phyloP scores from a whole-genome alignment of 2,113 vertebrate species.

The Saimiri boliviensis region DNA sequence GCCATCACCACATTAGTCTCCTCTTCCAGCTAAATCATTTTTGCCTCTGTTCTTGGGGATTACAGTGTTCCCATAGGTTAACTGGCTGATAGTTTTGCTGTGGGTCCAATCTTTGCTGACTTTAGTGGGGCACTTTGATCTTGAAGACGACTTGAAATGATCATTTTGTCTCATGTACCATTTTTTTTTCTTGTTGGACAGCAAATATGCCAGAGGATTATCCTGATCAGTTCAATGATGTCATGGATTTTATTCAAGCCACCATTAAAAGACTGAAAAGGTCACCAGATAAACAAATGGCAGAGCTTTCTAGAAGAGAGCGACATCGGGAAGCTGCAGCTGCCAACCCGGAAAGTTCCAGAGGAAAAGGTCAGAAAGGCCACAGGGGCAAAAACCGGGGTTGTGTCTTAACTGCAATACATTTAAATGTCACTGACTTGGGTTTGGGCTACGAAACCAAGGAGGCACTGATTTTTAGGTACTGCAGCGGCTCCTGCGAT shows the following conservation, averaged over 20 bases:
- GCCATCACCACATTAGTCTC: neutral
- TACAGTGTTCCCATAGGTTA: neutral
- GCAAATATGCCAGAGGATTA: constrained; percentile 91
- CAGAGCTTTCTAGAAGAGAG: constrained; percentile 84
- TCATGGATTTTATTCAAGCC: constrained; percentile 97
- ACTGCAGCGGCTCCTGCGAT: constrained; percentile 96
- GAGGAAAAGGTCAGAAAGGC: constrained; percentile 83
- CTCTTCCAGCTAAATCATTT: neutral
- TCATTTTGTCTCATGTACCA: constrained; percentile 20
- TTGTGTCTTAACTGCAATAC: constrained; percentile 95
- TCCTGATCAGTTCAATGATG: constrained; percentile 94
- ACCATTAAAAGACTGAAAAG: constrained; percentile 94
- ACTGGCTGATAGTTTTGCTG: neutral
- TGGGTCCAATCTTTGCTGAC: neutral
- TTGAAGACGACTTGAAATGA: neutral
- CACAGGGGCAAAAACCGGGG: constrained; percentile 88
- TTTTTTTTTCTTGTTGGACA: constrained; percentile 83
- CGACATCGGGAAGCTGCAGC: constrained; percentile 87
- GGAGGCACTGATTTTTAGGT: constrained; percentile 97
- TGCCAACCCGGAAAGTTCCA: constrained; percentile 81
- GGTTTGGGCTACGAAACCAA: constrained; percentile 97
- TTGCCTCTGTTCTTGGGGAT: neutral
- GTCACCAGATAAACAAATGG: constrained; percentile 87
- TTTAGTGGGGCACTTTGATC: neutral
- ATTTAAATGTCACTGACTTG: constrained; percentile 97